These are phyloP conservation scores for Colinus virginianus DNA, from an alignment of 2,113 vertebrate genomes.

Conservation along the genomic window DNA sequence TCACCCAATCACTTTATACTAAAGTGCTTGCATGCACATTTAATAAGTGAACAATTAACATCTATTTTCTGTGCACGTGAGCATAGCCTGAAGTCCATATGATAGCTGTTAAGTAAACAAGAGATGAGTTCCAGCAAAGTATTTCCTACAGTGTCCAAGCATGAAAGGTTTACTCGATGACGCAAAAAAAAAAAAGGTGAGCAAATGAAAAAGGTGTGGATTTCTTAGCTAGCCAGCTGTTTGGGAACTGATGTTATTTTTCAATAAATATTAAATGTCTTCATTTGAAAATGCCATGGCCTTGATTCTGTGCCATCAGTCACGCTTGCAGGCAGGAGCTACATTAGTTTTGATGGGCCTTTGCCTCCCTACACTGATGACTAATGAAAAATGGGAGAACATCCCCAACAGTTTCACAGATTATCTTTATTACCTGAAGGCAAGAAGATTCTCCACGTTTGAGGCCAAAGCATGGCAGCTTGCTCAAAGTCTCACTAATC, in stretches of 20 bases:
- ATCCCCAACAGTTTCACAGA: background rate
- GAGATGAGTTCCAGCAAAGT: background rate
- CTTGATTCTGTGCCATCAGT: background rate
- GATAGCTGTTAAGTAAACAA: background rate
- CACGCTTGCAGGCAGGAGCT: background rate
- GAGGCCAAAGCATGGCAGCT: background rate
- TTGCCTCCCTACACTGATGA: background rate
- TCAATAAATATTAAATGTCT: background rate
- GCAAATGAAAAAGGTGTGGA: background rate
- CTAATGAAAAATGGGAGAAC: background rate
- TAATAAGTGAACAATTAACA: background rate
- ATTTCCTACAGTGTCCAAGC: background rate
- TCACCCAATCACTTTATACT: background rate
- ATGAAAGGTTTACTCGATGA: constrained; percentile 10
- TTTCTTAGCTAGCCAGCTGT: background rate
- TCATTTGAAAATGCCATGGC: background rate
- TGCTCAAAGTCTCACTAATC: background rate
- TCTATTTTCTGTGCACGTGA: background rate
- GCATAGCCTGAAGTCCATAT: background rate
- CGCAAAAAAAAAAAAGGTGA: background rate
- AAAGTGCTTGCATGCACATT: background rate
- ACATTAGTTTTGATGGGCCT: background rate
- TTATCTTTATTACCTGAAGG: background rate
- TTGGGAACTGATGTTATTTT: background rate
- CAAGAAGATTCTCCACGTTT: background rate